phyloP scores from a whole-genome alignment of 1,140 invertebrate species.

The Antheraea mylitta region DNA sequence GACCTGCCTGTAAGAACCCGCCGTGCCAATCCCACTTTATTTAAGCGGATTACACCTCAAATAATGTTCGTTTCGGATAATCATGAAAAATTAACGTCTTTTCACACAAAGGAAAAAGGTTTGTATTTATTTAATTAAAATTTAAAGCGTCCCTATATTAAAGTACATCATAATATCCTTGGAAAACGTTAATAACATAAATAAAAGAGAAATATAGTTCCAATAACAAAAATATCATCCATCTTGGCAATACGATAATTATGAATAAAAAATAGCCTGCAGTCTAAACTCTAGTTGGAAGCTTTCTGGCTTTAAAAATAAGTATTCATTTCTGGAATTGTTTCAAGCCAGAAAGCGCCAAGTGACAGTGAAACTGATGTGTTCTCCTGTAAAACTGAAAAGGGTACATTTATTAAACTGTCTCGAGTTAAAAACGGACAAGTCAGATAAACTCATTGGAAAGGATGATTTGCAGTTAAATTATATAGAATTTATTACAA shows the following conservation, averaged over 20 bases:
- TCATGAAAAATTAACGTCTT: background rate
- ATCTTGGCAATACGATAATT: slow-evolving; percentile 14
- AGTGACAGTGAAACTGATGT: slow-evolving; percentile 68
- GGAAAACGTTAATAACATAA: background rate
- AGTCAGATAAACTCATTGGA: slow-evolving; percentile 19
- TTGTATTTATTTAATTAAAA: background rate
- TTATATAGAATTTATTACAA: background rate
- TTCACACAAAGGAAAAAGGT: background rate
- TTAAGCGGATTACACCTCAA: slow-evolving; percentile 14
- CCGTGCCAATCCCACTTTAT: slow-evolving; percentile 13
- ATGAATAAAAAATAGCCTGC: slow-evolving; percentile 49
- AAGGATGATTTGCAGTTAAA: slow-evolving; percentile 9
- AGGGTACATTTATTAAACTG: slow-evolving; percentile 54
- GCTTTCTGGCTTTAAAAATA: slow-evolving; percentile 66
- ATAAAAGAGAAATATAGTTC: too few species aligned
- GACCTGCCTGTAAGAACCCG: background rate
- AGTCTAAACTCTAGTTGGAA: slow-evolving; percentile 37
- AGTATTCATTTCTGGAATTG: slow-evolving; percentile 66
- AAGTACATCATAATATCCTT: too few species aligned
- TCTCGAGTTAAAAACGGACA: slow-evolving; percentile 40
- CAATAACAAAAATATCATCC: background rate
- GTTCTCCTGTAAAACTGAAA: slow-evolving; percentile 42
- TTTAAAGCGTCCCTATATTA: too few species aligned
- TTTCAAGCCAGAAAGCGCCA: slow-evolving; percentile 59
- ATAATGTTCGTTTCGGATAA: background rate